Percentiles rank a stretch among this genome's conserved stretches.
Conservation (phyloP, 2,888 invertebrate species). For the Hedychridium roseum region DNA sequence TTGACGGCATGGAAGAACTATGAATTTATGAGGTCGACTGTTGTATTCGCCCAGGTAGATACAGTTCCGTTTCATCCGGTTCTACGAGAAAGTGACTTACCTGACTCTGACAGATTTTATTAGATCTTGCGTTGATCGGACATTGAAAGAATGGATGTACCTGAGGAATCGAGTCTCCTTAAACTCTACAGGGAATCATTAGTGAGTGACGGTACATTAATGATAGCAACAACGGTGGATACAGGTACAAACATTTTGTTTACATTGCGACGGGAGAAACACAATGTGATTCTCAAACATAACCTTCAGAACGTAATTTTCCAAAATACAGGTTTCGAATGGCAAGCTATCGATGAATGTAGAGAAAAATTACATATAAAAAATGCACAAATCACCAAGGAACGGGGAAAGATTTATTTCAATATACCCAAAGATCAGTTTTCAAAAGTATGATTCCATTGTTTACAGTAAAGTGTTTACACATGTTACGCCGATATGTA, state of each 20-base stretch:
- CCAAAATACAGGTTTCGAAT: slow-evolving; percentile 43
- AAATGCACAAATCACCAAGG: slow-evolving; percentile 36
- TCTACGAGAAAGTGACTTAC: no score
- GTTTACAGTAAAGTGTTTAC: no score
- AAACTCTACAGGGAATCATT: slow-evolving; percentile 36
- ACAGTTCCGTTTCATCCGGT: no score
- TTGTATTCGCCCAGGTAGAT: no score
- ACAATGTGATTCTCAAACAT: slow-evolving; percentile 14
- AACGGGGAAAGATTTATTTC: slow-evolving; percentile 49
- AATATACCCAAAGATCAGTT: slow-evolving; percentile 39
- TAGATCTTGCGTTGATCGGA: no score
- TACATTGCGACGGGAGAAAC: neutral
- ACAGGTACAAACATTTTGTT: slow-evolving; percentile 35
- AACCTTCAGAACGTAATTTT: slow-evolving; percentile 20
- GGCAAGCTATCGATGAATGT: slow-evolving; percentile 52
- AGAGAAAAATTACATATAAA: slow-evolving; percentile 37
- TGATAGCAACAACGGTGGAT: slow-evolving; percentile 43
- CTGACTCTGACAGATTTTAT: no score
- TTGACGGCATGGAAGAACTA: no score
- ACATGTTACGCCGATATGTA: neutral
- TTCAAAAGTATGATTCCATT: slow-evolving; percentile 39
- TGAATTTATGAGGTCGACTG: no score
- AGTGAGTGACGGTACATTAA: slow-evolving; percentile 32
- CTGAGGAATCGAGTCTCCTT: no score
- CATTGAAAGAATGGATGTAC: no score